A percentile compares a stretch with the other conserved stretches of the same genome.
phyloP scores from a whole-genome alignment of 2,888 invertebrate genomes.

The Xestobium rufovillosum region DNA sequence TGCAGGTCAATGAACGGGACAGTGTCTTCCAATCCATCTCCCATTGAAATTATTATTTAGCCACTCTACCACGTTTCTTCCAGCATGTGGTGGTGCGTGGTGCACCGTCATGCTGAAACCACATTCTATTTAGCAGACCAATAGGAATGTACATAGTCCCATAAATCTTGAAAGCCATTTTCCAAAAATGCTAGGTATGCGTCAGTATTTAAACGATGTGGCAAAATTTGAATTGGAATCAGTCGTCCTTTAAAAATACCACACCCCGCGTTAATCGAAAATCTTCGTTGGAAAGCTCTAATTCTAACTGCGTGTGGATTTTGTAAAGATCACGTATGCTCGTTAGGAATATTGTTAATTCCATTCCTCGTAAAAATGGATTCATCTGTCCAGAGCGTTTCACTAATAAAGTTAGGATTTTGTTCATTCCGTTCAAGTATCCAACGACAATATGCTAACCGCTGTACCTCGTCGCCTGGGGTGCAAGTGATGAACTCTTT shows the following conservation, averaged over 20 bases:
- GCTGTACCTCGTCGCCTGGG: too few relatives aligned
- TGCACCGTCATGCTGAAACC: too few relatives aligned
- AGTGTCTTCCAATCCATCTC: too few relatives aligned
- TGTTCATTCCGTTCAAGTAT: neutral
- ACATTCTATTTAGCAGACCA: too few relatives aligned
- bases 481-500: too few relatives aligned
- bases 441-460: too few relatives aligned
- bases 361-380: neutral
- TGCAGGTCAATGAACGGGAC: too few relatives aligned
- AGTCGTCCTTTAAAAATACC: neutral
- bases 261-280: neutral
- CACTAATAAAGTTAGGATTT: neutral
- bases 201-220: neutral
- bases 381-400: neutral
- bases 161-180: too few relatives aligned
- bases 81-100: too few relatives aligned
- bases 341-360: neutral
- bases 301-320: neutral
- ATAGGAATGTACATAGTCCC: too few relatives aligned
- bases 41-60: too few relatives aligned
- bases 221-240: neutral
- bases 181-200: neutral
- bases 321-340: neutral
- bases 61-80: too few relatives aligned
- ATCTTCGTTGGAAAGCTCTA: neutral